Conservation (phyloP, 1,140 invertebrate species). For the Solenopsis invicta region DNA sequence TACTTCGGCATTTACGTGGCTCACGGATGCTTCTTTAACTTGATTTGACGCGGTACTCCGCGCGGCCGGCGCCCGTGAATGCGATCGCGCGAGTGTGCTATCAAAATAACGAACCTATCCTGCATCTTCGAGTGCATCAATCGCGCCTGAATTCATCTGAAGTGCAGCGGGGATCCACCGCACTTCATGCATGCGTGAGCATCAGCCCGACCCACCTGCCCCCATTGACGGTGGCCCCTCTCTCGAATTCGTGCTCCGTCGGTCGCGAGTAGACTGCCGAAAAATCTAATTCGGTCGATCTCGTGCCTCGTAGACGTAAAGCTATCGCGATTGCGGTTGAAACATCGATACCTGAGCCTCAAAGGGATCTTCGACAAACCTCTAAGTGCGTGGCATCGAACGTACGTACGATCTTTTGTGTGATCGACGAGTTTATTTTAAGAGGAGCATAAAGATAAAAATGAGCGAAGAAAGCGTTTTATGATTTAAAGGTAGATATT, state of each 20-base stretch:
- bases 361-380: background rate
- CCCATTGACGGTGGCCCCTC: conserved; percentile 36
- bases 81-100: conserved; percentile 72
- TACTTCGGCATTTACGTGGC: conserved; percentile 5
- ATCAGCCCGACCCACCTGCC: conserved; percentile 69
- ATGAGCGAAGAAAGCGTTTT: background rate
- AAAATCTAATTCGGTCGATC: conserved; percentile 64
- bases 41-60: conserved; percentile 25
- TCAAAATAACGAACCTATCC: conserved; percentile 82
- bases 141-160: conserved; percentile 78
- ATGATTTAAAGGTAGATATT: background rate
- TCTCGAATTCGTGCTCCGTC: conserved; percentile 75
- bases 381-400: background rate
- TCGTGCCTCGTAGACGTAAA: background rate
- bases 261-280: conserved; percentile 70
- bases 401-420: background rate
- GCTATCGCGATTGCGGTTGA: conserved; percentile 25
- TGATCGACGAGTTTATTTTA: conserved; percentile 26
- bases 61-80: conserved; percentile 25
- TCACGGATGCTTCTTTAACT: conserved; percentile 51
- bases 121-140: conserved; percentile 77
- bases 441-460: background rate
- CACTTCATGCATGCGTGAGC: conserved; percentile 73
- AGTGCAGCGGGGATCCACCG: conserved; percentile 65
- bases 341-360: conserved; percentile 19